Base-by-base conservation (phyloP, 2,113 vertebrate genomes). In the Melospiza melodia region DNA sequence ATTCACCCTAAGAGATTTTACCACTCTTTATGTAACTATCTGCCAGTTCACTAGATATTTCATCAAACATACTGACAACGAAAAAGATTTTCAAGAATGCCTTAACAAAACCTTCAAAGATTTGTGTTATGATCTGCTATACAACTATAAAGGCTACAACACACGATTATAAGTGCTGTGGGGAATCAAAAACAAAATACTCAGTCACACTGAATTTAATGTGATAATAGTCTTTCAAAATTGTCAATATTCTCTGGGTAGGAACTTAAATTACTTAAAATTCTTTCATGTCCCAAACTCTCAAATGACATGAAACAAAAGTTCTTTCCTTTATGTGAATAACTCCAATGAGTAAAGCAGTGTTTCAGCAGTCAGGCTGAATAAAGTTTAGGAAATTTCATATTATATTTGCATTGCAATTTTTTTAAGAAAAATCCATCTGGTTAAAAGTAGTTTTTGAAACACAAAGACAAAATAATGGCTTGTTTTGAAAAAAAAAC, bases 11-110 rank as follows among this genome's bases (percentile, higher is more conserved):
- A 82, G 71, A 89, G 58, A 76, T 80, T 93, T 79, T 67, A 82
- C 59, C 4, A 28, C 43, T 78, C 78, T 79, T 95, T 94, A 95
- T 67, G 16, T 91, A 95, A 94, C 89, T 91, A 51, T 46, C 51
- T 89, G 71, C 9, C 33, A 94, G 39, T 35, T 87, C 69, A 77
- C 51, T 46, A 69, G 33, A 63, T 69, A 73, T 71, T 95, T 86
- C 91, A 77, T 51, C 57, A 93, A 71, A 39, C 10, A 39, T 12
- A 72, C 28, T 68, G 57, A 93, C 67, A 83, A 71, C 4, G 14
- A 69, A 54, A 74, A 51, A 52, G 22, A 12, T 10, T 46, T 33
- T 25, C n/a, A 90, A 66, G 43, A 55, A 11, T 17, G 10, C 72
- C 54, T 28, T n/a, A 69, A 89, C 3, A 72, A 90, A 73, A 88